Percentiles rank a stretch among this genome's conserved stretches.
phyloP scores from a whole-genome alignment of 2,113 vertebrate genomes.

The Pipa parva region DNA sequence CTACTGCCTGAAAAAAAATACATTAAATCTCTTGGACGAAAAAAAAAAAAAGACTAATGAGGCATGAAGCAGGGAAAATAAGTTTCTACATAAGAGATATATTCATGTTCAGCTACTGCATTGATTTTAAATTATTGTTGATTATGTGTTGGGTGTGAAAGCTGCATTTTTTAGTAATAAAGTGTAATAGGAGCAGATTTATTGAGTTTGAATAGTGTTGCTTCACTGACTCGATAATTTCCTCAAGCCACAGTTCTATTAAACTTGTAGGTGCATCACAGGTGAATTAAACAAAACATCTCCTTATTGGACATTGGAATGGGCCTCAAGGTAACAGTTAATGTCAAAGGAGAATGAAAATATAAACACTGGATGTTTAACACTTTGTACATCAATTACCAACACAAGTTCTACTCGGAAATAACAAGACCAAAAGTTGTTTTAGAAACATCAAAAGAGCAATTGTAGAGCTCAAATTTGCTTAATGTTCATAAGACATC shows the following conservation, averaged over 20 bases:
- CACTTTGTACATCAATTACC: too few relatives aligned
- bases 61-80: slow-evolving; percentile 29
- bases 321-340: too few relatives aligned
- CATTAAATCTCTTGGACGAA: not conserved
- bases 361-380: too few relatives aligned
- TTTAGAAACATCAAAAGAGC: too few relatives aligned
- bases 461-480: too few relatives aligned
- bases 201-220: slow-evolving; percentile 25
- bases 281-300: not conserved
- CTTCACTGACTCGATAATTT: not conserved
- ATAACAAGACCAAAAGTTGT: too few relatives aligned
- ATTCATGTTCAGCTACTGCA: slow-evolving; percentile 31
- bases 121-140: slow-evolving; percentile 42
- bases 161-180: slow-evolving; percentile 19
- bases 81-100: slow-evolving; percentile 32
- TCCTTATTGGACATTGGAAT: not conserved
- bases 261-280: not conserved
- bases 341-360: too few relatives aligned
- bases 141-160: slow-evolving; percentile 31
- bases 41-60: slow-evolving; percentile 28
- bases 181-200: slow-evolving; percentile 27
- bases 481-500: too few relatives aligned
- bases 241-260: not conserved
- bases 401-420: too few relatives aligned
- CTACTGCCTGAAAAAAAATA: slow-evolving; percentile 1